Base-by-base conservation (phyloP, 2,888 invertebrate species). In the Vanessa cardui region DNA sequence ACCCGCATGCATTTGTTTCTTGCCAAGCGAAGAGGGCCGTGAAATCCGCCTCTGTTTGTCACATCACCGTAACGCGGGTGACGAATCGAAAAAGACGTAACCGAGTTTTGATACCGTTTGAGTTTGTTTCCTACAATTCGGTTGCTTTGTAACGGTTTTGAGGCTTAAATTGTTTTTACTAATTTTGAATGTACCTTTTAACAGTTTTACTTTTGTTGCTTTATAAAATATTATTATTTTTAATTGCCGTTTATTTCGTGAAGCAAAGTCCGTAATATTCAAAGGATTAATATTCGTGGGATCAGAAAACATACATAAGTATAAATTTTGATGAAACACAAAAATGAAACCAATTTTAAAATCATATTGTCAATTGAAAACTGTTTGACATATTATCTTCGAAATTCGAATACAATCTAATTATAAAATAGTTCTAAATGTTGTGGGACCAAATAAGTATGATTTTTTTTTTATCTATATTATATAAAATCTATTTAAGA, bases 1-100 rank as follows among this genome's bases (percentile, higher is more conserved):
- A 88, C 89, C 89, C 87, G 86, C 73, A 70, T 69, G 78, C 83
- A 80, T 87, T 88, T 87, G 86, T 87, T 77, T 75, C 73, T 74
- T 71, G 52, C 46, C 71, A 67, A 69, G 58, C 50, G 64, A 64
- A 68, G 67, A 68, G 66, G 82, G 82, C 86, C 89, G 86, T 89
- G 85, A 80, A 90, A 89, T 89, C 77, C 83, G 85, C 83, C 80
- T 83, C 75, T 78, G 79, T 83, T 83, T 83, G 82, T 82, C 80
- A 78, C 72, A 72, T 70, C 75, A 78, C 80, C 80, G 78, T 83
- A 72, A 76, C 73, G 52, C 71, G 81, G 77, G 81, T 85, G 84
- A 85, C 88, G 82, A 88, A 89, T 87, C 70, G 73, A 71, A 72
- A 79, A 52, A 74, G 81, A 86, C 83, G 86, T 87, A 89, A 89